Evolutionary conservation across 2,113 vertebrate genomes (phyloP), one percentile per base, ranked within the genome.

Genomic region (Telmatochromis sp.): DNA sequence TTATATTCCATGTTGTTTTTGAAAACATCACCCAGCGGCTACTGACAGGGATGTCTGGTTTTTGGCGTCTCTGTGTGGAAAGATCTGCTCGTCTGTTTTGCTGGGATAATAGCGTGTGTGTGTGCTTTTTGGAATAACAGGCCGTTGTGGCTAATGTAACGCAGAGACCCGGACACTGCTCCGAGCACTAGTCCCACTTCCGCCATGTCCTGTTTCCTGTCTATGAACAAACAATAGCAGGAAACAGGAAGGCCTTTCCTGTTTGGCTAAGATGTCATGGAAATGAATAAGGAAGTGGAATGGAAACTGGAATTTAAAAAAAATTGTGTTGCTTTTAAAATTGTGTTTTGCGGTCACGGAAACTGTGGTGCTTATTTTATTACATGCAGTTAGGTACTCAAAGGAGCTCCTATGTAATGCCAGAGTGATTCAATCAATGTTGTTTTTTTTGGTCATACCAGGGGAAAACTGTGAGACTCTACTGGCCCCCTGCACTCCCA

Each of bases 171-270:
- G 95, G 93, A 95, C 96, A 96, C 86, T 63, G 79, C 85, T 87
- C 88, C 63, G 33, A 83, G 70, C 84, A 57, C 87, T 86, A 87
- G 92, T 94, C 93, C 91, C 87, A 81, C 88, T 97, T 93, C 96
- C 96, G 91, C 94, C 28, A 70, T 96, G 96, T 98, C 97, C 98
- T 97, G 97, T 96, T 97, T 96, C 97, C 97, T 86, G 63, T 90
- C 96, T 98, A 92, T 83, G 92, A 95, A 89, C 80, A 21, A 15
- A 97, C 98, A 99, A 99, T 99, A 92, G 96, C 95, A 98, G 98
- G 98, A 99, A 99, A 96, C 93, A 55, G 31, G 96, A 97, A 97
- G 93, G 93, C 7, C 88, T 96, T 98, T 99, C 98, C 97, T 98
- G 96, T 96, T 97, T 95, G 96, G 88, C 2, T 92, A 79, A 94